Evolutionary conservation across 2,797 vertebrate genomes (phyloP).

Genomic region (Eutrigla gurnardus): DNA sequence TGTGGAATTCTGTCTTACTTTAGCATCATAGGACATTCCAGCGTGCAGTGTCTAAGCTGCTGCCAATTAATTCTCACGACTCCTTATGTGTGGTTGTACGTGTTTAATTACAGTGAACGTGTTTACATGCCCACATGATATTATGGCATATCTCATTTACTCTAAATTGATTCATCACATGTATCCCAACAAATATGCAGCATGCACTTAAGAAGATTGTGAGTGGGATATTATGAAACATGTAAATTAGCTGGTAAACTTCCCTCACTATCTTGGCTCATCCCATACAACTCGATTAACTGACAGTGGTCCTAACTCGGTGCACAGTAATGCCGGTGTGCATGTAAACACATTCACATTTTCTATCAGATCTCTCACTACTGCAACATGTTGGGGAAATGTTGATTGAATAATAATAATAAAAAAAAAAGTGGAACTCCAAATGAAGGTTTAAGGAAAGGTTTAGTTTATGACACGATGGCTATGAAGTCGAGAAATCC

Average conservation of each 20-base stretch:
- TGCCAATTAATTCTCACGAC: constrained; percentile 8
- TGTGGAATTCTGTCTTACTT: constrained; percentile 9
- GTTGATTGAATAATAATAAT: too few species aligned
- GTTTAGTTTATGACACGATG: constrained; percentile 1
- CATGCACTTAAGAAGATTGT: background rate
- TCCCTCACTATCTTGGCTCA: constrained; percentile 19
- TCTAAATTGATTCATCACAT: background rate
- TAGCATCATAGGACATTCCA: constrained; percentile 30
- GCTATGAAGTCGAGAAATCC: constrained; percentile 18
- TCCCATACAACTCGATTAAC: constrained; percentile 36
- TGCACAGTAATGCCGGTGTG: constrained; percentile 11
- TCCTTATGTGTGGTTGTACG: constrained; percentile 4
- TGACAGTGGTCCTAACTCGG: background rate
- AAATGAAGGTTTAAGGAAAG: constrained; percentile 6
- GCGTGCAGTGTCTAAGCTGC: constrained; percentile 7
- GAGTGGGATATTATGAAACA: constrained; percentile 37
- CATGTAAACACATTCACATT: constrained; percentile 40
- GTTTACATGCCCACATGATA: constrained; percentile 40
- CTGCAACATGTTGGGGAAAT: background rate
- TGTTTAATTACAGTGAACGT: constrained; percentile 15
- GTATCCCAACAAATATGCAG: background rate
- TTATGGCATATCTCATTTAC: background rate
- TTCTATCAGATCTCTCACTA: constrained; percentile 5
- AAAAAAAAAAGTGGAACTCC: background rate
- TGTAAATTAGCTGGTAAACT: constrained; percentile 13